Evolutionary conservation across 2,888 invertebrate genomes (phyloP).

Genomic region (Dione vanillae): DNA sequence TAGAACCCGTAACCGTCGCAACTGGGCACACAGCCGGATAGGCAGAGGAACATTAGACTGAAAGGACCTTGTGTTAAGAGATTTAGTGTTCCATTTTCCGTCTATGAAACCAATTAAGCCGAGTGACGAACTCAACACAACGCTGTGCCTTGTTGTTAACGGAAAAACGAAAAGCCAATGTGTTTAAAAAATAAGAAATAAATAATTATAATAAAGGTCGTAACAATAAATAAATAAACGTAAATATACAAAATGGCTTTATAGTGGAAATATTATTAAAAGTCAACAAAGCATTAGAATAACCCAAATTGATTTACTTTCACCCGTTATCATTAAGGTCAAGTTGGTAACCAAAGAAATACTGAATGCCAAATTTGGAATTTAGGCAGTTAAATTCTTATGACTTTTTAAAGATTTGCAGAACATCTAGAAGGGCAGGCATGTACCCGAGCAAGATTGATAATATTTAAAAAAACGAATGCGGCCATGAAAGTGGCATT

Average conservation of each 20-base stretch:
- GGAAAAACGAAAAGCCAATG: no score
- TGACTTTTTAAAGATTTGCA: background rate
- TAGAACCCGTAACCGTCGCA: no score
- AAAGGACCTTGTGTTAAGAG: no score
- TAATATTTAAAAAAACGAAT: no score
- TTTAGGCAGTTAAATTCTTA: background rate
- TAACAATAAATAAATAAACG: background rate
- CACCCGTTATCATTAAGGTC: constrained; percentile 4
- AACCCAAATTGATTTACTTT: constrained; percentile 4
- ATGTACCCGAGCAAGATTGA: background rate
- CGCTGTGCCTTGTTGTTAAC: no score
- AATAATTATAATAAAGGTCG: background rate
- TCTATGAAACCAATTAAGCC: no score
- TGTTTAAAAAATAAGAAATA: background rate
- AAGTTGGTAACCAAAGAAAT: constrained; percentile 8
- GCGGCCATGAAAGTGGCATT: no score
- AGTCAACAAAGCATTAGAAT: constrained; percentile 15
- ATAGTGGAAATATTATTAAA: constrained; percentile 9
- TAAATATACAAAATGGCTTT: no score
- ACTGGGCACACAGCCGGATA: no score
- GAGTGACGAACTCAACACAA: no score
- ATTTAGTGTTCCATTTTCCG: no score
- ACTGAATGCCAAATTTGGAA: background rate
- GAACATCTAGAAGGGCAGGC: background rate
- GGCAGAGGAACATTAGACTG: no score